Conservation (phyloP, 1,140 invertebrate species). For the Linepithema humile region DNA sequence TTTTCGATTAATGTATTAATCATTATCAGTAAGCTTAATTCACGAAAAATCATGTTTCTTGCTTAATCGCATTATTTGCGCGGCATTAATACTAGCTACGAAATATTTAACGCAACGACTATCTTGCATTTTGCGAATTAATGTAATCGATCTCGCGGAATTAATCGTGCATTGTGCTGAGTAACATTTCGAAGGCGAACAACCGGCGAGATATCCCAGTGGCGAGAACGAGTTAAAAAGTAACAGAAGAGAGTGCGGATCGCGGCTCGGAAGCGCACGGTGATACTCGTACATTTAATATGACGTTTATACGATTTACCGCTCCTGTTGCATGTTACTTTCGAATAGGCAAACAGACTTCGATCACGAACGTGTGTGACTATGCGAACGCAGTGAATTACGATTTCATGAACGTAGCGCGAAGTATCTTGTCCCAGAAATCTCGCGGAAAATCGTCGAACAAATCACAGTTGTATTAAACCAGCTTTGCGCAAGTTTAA, state of each 20-base stretch:
- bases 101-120: not conserved
- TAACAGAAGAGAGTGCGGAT: constrained; percentile 28
- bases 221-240: constrained; percentile 21
- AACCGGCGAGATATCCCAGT: constrained; percentile 4
- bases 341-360: not conserved
- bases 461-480: not conserved
- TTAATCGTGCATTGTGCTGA: not conserved
- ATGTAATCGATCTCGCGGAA: not conserved
- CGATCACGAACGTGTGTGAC: not conserved
- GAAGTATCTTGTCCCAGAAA: not conserved
- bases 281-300: constrained; percentile 47
- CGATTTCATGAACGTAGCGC: not conserved
- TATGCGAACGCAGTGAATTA: not conserved
- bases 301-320: constrained; percentile 43
- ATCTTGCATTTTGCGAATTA: not conserved
- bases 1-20: not conserved
- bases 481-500: not conserved
- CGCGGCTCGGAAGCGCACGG: constrained; percentile 3
- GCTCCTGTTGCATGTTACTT: not conserved
- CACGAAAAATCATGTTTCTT: not conserved
- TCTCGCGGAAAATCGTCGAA: not conserved
- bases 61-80: not conserved
- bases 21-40: not conserved
- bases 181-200: constrained; percentile 15
- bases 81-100: not conserved